A percentile compares a stretch with the other conserved stretches of the same genome.
phyloP scores from a whole-genome alignment of 2,113 vertebrate genomes.

The Elachura formosa region DNA sequence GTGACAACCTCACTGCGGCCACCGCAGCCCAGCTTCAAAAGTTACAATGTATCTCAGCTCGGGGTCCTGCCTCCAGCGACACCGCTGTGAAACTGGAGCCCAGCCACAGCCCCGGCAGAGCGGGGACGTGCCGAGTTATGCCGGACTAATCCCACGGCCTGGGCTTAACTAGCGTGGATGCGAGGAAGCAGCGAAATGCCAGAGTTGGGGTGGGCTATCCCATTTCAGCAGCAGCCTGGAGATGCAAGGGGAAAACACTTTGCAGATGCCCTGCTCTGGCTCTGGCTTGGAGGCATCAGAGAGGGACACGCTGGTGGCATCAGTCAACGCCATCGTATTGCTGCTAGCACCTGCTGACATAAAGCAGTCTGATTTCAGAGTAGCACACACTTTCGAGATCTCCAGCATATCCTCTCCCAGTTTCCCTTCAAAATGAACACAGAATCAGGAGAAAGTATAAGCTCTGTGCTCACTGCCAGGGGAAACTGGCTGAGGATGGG shows the following conservation, averaged over 20 bases:
- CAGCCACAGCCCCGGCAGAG: neutral
- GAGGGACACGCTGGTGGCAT: neutral
- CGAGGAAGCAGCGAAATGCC: neutral
- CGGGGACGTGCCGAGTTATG: accelerated
- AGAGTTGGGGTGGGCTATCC: neutral
- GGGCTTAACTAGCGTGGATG: accelerated
- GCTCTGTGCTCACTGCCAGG: neutral
- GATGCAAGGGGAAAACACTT: neutral
- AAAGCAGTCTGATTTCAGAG: neutral
- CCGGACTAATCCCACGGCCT: neutral
- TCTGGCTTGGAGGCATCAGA: neutral
- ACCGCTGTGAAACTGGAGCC: neutral
- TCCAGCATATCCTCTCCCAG: neutral
- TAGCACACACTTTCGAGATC: neutral
- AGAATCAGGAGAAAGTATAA: neutral
- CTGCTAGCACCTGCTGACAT: neutral
- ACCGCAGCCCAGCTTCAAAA: accelerated
- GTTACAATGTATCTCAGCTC: neutral
- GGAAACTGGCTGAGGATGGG: neutral
- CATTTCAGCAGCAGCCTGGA: neutral
- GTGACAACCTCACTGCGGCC: neutral
- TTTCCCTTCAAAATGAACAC: neutral
- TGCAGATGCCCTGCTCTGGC: neutral
- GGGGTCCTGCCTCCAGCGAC: neutral
- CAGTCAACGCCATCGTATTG: accelerated